phyloP scores from a whole-genome alignment of 2,113 vertebrate species.

The Stomatorhinus ivindoensis region DNA sequence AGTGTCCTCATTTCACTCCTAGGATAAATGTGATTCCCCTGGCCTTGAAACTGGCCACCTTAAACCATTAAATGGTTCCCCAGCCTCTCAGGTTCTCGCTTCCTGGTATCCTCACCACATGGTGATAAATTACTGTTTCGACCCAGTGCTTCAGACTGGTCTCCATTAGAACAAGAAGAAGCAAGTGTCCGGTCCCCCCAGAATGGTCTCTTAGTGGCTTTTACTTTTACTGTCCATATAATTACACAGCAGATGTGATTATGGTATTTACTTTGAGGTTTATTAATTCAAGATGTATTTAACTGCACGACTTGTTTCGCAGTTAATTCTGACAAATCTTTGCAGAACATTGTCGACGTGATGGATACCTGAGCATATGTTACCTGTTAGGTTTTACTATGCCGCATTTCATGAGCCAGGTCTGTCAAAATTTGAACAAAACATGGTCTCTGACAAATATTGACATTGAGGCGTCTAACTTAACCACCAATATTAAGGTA shows the following conservation, averaged over 20 bases:
- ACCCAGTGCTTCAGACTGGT: neutral
- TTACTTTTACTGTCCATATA: neutral
- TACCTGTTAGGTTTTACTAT: neutral
- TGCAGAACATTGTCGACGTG: neutral
- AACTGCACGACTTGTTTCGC: neutral
- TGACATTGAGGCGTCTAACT: neutral
- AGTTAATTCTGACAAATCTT: neutral
- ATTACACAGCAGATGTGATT: neutral
- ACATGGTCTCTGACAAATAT: neutral
- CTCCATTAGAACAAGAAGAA: neutral
- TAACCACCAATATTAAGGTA: neutral
- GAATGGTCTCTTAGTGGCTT: neutral
- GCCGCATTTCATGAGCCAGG: neutral
- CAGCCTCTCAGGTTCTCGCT: neutral
- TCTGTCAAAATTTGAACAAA: neutral
- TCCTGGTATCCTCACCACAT: neutral
- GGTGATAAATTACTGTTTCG: neutral
- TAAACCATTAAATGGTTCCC: neutral
- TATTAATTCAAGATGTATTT: neutral
- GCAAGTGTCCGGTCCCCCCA: neutral
- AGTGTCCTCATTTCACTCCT: neutral
- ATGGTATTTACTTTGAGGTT: neutral
- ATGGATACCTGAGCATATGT: neutral
- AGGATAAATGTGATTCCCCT: neutral
- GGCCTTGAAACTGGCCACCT: neutral